phyloP scores from a whole-genome alignment of 2,113 vertebrate species.

The Cyphomyrus discorhynchus region DNA sequence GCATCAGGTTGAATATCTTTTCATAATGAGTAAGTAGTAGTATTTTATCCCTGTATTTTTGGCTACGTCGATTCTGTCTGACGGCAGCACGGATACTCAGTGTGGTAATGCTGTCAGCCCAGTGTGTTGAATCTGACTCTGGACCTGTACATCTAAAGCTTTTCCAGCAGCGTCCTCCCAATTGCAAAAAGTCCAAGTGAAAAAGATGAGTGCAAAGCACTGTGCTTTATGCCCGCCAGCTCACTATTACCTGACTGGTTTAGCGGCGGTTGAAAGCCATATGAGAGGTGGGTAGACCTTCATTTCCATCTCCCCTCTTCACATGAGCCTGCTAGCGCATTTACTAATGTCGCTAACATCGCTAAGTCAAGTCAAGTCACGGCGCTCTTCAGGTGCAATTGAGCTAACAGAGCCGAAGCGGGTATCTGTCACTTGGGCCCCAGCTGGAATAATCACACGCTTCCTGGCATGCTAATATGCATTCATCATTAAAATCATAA shows the following conservation, averaged over 20 bases:
- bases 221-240: not conserved
- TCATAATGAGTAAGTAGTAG: not conserved
- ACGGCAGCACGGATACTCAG: not conserved
- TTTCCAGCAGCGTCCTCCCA: not conserved
- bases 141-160: not conserved
- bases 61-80: not conserved
- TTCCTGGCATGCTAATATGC: constrained; percentile 33
- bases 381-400: not conserved
- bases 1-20: not conserved
- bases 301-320: not conserved
- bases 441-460: constrained; percentile 31
- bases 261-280: not conserved
- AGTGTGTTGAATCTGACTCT: not conserved
- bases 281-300: not conserved
- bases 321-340: not conserved
- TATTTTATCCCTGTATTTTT: not conserved
- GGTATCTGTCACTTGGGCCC: not conserved
- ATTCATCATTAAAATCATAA: constrained; percentile 23
- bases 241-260: not conserved
- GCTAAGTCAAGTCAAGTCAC: not conserved
- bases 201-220: not conserved
- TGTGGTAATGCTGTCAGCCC: not conserved
- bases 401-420: not conserved
- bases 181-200: not conserved
- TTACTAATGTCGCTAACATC: not conserved